A percentile compares a stretch with the other conserved stretches of the same genome.
phyloP scores from a whole-genome alignment of 2,113 vertebrate species.

The Thermophis baileyi region DNA sequence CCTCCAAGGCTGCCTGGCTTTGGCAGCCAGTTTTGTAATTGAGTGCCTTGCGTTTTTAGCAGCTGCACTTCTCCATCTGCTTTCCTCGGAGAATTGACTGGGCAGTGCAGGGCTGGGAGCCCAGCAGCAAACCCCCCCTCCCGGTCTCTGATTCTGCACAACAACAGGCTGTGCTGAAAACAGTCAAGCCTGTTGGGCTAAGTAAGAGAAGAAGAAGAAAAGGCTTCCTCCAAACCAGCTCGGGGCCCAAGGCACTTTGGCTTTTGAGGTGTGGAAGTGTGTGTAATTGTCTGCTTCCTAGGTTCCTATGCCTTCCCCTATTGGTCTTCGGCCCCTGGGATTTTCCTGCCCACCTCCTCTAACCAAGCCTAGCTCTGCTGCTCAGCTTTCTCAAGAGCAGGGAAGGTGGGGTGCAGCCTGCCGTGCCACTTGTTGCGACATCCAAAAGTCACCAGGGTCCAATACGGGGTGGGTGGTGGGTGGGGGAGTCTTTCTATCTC shows the following conservation, averaged over 20 bases:
- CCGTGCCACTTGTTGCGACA: neutral
- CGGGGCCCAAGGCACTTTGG: neutral
- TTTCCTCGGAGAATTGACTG: neutral
- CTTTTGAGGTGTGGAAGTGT: neutral
- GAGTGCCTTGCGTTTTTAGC: neutral
- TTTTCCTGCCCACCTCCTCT: neutral
- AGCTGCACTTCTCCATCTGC: neutral
- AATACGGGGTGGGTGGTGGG: neutral
- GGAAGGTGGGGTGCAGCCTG: neutral
- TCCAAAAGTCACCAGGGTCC: neutral
- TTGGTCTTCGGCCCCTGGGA: neutral
- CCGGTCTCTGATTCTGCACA: neutral
- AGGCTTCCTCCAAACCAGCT: neutral
- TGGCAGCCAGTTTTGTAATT: neutral
- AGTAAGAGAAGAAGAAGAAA: neutral
- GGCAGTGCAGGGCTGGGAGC: neutral
- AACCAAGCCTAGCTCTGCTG: neutral
- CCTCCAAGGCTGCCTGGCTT: neutral
- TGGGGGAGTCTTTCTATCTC: neutral
- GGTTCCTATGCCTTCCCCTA: neutral
- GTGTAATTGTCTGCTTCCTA: neutral
- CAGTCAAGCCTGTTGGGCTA: neutral
- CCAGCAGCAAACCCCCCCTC: neutral
- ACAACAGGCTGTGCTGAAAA: neutral
- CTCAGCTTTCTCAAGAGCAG: neutral